Evolutionary conservation across 2,797 vertebrate species (phyloP).

Genomic region (Peromyscus melanophrys): DNA sequence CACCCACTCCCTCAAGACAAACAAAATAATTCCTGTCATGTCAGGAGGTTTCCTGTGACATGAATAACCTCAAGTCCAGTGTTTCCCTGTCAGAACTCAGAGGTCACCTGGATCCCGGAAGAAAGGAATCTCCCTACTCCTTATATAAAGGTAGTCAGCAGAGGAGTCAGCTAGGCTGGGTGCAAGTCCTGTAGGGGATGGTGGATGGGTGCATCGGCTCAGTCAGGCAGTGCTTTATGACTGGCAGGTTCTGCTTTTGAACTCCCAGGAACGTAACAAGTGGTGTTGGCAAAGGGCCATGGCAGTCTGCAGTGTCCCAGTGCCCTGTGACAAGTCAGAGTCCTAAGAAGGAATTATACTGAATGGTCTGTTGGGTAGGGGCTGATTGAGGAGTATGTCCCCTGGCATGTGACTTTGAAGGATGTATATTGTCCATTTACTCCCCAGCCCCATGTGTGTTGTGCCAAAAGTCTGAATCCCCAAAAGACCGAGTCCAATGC

Average conservation of each 20-base stretch:
- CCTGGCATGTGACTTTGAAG: background rate
- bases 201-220: too few relatives aligned
- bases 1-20: background rate
- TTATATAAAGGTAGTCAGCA: fast-evolving
- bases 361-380: background rate
- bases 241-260: background rate
- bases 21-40: background rate
- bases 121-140: too few relatives aligned
- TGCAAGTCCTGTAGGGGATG: fast-evolving
- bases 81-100: background rate
- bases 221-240: background rate
- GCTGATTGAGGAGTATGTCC: background rate
- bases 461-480: too few relatives aligned
- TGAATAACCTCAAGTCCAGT: background rate
- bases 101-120: background rate
- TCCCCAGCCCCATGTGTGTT: background rate
- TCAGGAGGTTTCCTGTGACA: too few relatives aligned
- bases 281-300: background rate
- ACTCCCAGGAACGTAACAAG: background rate
- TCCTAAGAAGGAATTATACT: background rate
- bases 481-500: too few relatives aligned
- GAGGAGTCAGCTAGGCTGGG: background rate
- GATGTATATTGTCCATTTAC: background rate
- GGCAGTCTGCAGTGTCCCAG: background rate
- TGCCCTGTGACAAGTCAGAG: background rate